Conservation (phyloP, 2,113 vertebrate species). For the Hystrix cristata region DNA sequence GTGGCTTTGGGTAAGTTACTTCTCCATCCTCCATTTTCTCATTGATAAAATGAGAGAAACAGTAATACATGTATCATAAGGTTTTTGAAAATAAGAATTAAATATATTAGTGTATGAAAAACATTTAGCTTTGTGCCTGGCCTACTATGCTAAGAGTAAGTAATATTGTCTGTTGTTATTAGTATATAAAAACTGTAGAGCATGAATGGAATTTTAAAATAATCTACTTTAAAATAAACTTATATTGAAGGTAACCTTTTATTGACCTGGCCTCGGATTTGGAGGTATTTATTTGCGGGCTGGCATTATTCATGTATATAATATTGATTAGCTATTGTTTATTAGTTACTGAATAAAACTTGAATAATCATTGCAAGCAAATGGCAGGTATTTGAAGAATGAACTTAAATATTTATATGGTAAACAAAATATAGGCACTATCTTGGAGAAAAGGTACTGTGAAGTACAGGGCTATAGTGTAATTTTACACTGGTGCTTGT, state of each 20-base stretch:
- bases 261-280: not conserved
- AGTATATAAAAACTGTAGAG: not conserved
- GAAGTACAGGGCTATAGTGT: not conserved
- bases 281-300: not conserved
- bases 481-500: not conserved
- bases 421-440: not conserved
- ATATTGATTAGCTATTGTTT: not conserved
- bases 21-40: not conserved
- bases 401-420: not conserved
- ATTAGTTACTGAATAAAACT: conserved; percentile 32
- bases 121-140: not conserved
- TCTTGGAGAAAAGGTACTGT: not conserved
- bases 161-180: not conserved
- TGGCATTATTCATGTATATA: not conserved
- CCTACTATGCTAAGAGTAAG: not conserved
- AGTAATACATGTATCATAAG: not conserved
- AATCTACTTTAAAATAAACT: not conserved
- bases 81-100: not conserved
- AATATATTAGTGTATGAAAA: not conserved
- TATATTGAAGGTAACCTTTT: not conserved
- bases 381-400: not conserved
- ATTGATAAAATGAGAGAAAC: not conserved
- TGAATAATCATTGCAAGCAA: not conserved
- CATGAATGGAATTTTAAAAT: not conserved
- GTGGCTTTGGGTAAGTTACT: not conserved